Base-by-base conservation (phyloP, 2,113 vertebrate species). In the Ameiurus melas region DNA sequence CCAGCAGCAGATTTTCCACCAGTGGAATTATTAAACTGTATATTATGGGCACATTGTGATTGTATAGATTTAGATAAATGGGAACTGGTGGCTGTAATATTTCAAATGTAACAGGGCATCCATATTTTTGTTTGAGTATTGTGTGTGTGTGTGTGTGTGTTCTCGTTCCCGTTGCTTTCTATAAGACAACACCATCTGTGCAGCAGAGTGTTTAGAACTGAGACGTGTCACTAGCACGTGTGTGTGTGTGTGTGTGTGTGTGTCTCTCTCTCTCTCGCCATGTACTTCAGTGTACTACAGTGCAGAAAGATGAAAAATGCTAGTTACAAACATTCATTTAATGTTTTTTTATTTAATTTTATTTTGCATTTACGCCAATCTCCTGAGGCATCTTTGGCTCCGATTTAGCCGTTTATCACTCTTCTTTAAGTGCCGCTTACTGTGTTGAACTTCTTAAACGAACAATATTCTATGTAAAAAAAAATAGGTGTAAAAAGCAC, bases 221-320 rank as follows among this genome's bases (percentile, higher is more conserved):
- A 87, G 82, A 89, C 16, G 64, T 90, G 87, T 89, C 92, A 94
- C 78, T 51, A 87, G 90, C 92, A 92, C 93, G 93, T 92, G 93
- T 84, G 39, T 43, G 43, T 43, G 43, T 43, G 39, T 43, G 39
- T 43, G 39, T 43, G 5, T n/a, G n/a, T n/a, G n/a, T n/a, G n/a
- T n/a, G n/a, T n/a, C 79, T 82, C 47, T 84, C 58, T 68, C 89
- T 85, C 85, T 78, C 57, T 87, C 70, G 75, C 60, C 33, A 43
- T 13, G 19, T 33, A 43, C 25, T 33, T 84, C 14, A 27, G 33
- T 19, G 8, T 58, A 33, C 0, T 33, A 33, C 53, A 30, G 53
- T 5, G 17, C 53, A n/a, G 19, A 53, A n/a, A 25, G 43, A 75
- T 75, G 22, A 51, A 78, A 43, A 4, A 9, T 13, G 22, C 22